Evolutionary conservation across 1,140 invertebrate species (phyloP), one percentile per base, ranked within the genome.

Genomic region (Agrilus planipennis): DNA sequence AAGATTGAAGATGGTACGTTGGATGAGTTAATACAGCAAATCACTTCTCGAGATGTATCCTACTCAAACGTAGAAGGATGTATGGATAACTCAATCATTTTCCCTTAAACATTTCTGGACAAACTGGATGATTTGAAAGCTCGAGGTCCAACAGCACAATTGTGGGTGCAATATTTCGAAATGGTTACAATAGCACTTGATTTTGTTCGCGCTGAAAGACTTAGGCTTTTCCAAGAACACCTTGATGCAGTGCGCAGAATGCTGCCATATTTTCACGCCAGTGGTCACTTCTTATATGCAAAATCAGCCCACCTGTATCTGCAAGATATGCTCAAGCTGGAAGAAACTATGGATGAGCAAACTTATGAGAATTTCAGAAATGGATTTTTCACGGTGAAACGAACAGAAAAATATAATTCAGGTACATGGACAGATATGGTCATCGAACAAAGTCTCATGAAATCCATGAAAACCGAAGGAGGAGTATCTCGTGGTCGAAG

Each of bases 201-300:
- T 31, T 67, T 67, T 32, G 50, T 67, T 47, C 42, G 48, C 39
- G 58, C 60, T 32, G 58, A 63, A 55, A 49, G 51, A 38, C 47
- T 46, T 7, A 57, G 58, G 2, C 27, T 55, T 54, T 64, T 47
- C 39, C 17, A 60, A 35, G 31, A 54, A 41, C 56, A 64, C 43
- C 41, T 62, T 9, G 36, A 50, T 31, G 39, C 37, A 38, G 47
- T 66, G 9, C 34, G 48, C 27, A 47, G 51, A 45, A 67, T 67
- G 62, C 51, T 67, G 17, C 63, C 60, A 0, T 62, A 57, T 51
- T 64, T 67, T 49, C 58, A 64, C 47, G 60, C 64, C 2, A 68
- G 45, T 28, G 58, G 58, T 1, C 60, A 63, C 34, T 54, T 51
- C 18, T n/a, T 52, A 2, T 60, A 64, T 45, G 46, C 52, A 3